Percentiles rank a stretch among this genome's conserved stretches.
Conservation (phyloP, 2,113 vertebrate species). For the Phylloscopus whistleri region DNA sequence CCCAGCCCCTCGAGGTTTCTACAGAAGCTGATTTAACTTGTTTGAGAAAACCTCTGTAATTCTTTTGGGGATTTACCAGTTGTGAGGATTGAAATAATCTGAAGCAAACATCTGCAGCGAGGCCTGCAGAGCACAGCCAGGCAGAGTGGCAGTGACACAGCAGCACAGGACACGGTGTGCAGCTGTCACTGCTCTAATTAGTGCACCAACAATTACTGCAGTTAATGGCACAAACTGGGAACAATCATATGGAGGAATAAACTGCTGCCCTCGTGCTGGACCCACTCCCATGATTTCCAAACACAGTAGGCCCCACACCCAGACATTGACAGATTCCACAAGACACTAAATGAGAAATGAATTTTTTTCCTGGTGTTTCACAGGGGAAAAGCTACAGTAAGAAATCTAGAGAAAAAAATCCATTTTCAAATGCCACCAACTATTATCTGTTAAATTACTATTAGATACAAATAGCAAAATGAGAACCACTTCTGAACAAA, state of each 20-base stretch:
- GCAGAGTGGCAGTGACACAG: fast-evolving
- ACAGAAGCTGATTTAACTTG: not conserved
- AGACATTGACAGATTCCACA: not conserved
- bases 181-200: not conserved
- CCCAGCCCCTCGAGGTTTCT: too few relatives aligned
- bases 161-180: fast-evolving
- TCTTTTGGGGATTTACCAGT: not conserved
- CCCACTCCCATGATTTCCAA: not conserved
- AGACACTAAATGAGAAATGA: not conserved
- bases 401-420: not conserved
- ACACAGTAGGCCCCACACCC: not conserved
- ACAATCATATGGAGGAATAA: not conserved
- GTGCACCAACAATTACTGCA: not conserved
- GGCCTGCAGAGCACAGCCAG: not conserved
- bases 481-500: not conserved
- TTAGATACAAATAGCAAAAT: not conserved
- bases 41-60: not conserved
- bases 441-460: not conserved
- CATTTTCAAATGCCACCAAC: not conserved
- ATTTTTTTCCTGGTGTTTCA: not conserved
- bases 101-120: not conserved
- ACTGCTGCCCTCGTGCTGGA: not conserved
- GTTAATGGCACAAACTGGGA: not conserved
- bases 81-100: not conserved
- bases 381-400: not conserved